Base-by-base conservation (phyloP, 1,140 invertebrate genomes). In the Drosophila seguyi region DNA sequence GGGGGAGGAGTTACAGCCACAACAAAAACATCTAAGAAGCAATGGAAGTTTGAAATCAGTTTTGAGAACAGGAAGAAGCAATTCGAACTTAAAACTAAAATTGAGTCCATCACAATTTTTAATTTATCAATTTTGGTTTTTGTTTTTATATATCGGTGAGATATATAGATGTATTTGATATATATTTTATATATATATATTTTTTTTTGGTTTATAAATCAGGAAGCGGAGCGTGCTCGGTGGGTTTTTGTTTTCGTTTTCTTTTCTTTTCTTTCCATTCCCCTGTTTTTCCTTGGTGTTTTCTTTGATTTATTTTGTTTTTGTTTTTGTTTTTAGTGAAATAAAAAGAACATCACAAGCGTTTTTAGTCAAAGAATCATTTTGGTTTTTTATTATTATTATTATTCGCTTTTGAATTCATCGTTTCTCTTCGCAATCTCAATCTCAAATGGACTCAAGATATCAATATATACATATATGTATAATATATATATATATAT, bases 51-150 rank as follows among this genome's bases (percentile, higher is more conserved):
- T 31, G 16, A 56, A 56, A 27, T 55, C 16, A 20, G 38, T 66
- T 75, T 75, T 31, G 18, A 77, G 56, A 77, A 61, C 56, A 75
- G 55, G 34, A 45, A 63, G 72, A 67, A 68, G 79, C 79, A 72
- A 80, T 76, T 90, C 45, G 48, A 90, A 90, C 77, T 83, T 90
- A 81, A 90, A 87, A 84, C 83, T 84, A 79, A 90, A 84, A 87
- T 88, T 83, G 91, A 92, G 91, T 86, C 91, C 91, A 92, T 92
- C 91, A 92, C 91, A 90, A 92, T 90, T 92, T 90, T 92, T 83
- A 90, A 79, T 75, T 82, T 79, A 82, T 84, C 81, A 84, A 84
- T 85, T 82, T 84, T 69, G 44, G 47, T 44, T 66, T 66, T 62
- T 67, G 42, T 45, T 47, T 55, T 45, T 39, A 20, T 44, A 44